Evolutionary conservation across 2,888 invertebrate genomes (phyloP).

Genomic region (Phalangium opilio): DNA sequence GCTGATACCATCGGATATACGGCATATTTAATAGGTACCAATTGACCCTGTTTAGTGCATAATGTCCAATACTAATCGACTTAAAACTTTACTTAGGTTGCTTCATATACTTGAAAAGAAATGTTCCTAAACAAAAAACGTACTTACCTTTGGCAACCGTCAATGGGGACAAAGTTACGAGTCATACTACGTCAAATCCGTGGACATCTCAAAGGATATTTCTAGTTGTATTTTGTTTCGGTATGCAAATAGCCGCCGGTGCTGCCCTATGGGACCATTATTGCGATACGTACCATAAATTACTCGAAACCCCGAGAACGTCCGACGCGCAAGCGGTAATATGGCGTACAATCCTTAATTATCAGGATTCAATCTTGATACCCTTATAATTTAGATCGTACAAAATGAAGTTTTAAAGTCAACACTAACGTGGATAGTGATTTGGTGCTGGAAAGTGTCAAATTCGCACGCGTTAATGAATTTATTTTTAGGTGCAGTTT

Average conservation of each 20-base stretch:
- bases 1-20: conserved; percentile 63
- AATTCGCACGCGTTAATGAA: conserved; percentile 65
- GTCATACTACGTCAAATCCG: neutral
- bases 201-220: conserved; percentile 47
- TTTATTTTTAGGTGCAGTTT: conserved; percentile 54
- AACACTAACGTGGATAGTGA: conserved; percentile 54
- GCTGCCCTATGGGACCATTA: conserved; percentile 71
- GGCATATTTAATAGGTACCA: conserved; percentile 52
- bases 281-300: conserved; percentile 58
- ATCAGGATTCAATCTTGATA: no score
- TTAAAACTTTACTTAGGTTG: conserved; percentile 12
- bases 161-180: conserved; percentile 6
- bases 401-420: conserved; percentile 44
- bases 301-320: conserved; percentile 43
- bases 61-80: no score
- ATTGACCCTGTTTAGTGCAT: conserved; percentile 20
- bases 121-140: conserved; percentile 12
- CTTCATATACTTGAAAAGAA: conserved; percentile 12
- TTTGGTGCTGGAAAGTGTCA: conserved; percentile 57
- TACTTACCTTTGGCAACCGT: conserved; percentile 13
- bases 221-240: conserved; percentile 33
- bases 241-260: conserved; percentile 48
- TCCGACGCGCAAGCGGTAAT: conserved; percentile 15
- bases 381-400: conserved; percentile 16
- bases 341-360: no score